Evolutionary conservation across 2,113 vertebrate species (phyloP), one percentile per base, ranked within the genome.

Genomic region (Delphinapterus leucas): DNA sequence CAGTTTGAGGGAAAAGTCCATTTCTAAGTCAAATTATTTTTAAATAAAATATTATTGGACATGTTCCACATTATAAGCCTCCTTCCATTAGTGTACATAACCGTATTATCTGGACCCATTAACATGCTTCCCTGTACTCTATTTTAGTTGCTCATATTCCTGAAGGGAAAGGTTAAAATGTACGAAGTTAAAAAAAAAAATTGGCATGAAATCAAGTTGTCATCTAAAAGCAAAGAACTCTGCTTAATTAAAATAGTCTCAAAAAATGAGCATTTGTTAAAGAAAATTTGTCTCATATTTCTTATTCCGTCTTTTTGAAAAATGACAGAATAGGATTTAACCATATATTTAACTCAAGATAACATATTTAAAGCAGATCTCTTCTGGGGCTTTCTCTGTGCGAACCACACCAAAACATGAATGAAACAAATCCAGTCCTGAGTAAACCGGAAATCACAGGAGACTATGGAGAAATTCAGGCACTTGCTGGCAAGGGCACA

Each of bases 11-110:
- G 63, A 65, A 95, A 95, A 86, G 58, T 73, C 38, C 28, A 82
- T 88, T 95, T 90, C 53, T 92, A 96, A 92, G 71, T 93, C 61
- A 92, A 82, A 95, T 95, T 92, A 74, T 65, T 95, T 79, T 55
- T 76, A 90, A 96, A 71, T 60, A 58, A 93, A 91, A n/a, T 47
- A 73, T 53, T 68, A 86, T 6, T 88, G 63, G 26, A 67, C 28
- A 58, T 55, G 60, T 71, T 68, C 28, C 83, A 87, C 31, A 68
- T 60, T 77, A 58, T 60, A 92, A 86, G 10, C 28, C 26, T 82
- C n/a, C 28, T 85, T 33, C 33, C 70, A 76, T 88, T 87, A 76
- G 70, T 77, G 8, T 31, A 82, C 18, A 47, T 12, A 79, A 63
- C 68, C 26, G 6, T 76, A 93, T 90, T 55, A 65, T 83, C n/a